Base-by-base conservation (phyloP, 2,888 invertebrate genomes). In the Protonemura montana region DNA sequence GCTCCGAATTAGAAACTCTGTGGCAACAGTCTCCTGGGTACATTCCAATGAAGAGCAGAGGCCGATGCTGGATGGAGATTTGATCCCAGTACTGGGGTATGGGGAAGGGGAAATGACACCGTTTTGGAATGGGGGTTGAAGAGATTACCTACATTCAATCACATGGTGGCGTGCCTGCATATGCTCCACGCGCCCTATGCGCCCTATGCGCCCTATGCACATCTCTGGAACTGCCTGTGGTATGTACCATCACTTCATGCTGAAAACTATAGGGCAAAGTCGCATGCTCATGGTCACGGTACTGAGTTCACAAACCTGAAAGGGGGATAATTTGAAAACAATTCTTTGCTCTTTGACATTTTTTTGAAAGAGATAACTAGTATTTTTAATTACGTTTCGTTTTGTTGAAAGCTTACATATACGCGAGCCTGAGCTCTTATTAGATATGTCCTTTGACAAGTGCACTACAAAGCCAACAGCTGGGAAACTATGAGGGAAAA, bases 81-180 rank as follows among this genome's bases (percentile, higher is more conserved):
- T 82, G 41, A 82, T 82, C 82, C 35, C 26, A 42, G 35, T 10
- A 13, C 42, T 21, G 16, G 16, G 26, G 41, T 41, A 25, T 2
- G 26, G 2, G 41, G 41, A 30, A 16, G 26, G 26, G 35, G 10
- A 3, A 35, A 35, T 35, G 3, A 10, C 35, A 35, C 5, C n/a
- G 35, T 6, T 6, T 30, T 3, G 82, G 26, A 35, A 42, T 16
- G 82, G 41, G 42, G 41, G 82, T 5, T n/a, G 25, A 35, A n/a
- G 41, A 41, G 82, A 82, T 82, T 82, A 82, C 82, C 82, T 82
- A 26, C 82, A 82, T 82, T 30, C 82, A 82, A 82, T 82, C 30
- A 41, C 82, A 41, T 42, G 82, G 30, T n/a, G 30, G 10, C 41
- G 10, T 82, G 82, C 41, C 16, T 82, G 35, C 82, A 78, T 78